Conservation (phyloP, 2,797 vertebrate genomes). For the Taenioides sp. region DNA sequence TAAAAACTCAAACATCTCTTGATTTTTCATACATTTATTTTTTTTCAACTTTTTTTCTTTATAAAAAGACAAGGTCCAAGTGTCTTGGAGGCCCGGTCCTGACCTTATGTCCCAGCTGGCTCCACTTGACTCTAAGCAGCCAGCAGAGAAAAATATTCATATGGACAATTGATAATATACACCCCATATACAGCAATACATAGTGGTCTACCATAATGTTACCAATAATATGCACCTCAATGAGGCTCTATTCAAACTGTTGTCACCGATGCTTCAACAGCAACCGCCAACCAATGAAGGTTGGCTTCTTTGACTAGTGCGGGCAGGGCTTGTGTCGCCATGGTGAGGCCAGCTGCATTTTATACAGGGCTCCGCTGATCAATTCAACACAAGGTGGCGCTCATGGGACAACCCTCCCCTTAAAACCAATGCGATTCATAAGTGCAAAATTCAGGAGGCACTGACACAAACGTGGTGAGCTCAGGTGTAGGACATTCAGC, state of each 20-base stretch:
- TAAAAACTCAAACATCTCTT: conserved; percentile 24
- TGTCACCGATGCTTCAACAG: conserved; percentile 65
- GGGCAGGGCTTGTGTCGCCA: conserved; percentile 45
- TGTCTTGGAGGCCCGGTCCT: conserved; percentile 68
- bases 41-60: conserved; percentile 54
- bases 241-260: conserved; percentile 65
- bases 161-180: conserved; percentile 79
- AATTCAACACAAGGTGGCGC: conserved; percentile 9
- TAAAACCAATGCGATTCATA: conserved; percentile 69
- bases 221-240: conserved; percentile 67
- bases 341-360: conserved; percentile 41
- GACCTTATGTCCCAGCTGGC: conserved; percentile 60
- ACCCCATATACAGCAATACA: conserved; percentile 82
- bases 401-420: conserved; percentile 17
- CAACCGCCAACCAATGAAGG: conserved; percentile 53
- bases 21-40: conserved; percentile 66
- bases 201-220: conserved; percentile 79
- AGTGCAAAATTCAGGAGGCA: conserved; percentile 81
- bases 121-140: conserved; percentile 66
- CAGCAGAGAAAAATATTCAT: conserved; percentile 76
- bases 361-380: conserved; percentile 38
- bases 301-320: conserved; percentile 49
- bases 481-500: conserved; percentile 30
- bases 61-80: conserved; percentile 73
- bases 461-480: conserved; percentile 54